phyloP scores from a whole-genome alignment of 2,888 invertebrate genomes.

The Drosophila siamana region DNA sequence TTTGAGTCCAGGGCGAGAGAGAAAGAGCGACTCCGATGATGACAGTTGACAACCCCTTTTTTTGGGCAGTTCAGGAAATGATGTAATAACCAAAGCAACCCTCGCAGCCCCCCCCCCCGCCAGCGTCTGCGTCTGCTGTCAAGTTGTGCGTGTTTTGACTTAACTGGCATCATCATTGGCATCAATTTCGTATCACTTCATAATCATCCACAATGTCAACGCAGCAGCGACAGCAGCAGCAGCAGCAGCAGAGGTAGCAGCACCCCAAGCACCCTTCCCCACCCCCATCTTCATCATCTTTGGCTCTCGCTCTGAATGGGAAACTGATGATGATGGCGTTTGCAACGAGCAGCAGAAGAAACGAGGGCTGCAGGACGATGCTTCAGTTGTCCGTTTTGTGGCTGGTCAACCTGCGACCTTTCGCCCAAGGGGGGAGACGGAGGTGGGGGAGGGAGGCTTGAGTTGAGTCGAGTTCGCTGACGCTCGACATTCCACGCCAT shows the following conservation, averaged over 20 bases:
- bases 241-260: slow-evolving; percentile 9
- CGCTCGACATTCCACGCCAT: slow-evolving; percentile 72
- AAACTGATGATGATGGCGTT: slow-evolving; percentile 19
- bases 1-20: slow-evolving; percentile 21
- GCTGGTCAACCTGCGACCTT: slow-evolving; percentile 54
- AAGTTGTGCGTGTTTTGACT: slow-evolving; percentile 71
- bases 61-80: slow-evolving; percentile 63
- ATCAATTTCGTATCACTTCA: slow-evolving; percentile 79
- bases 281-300: slow-evolving; percentile 8
- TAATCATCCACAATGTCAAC: slow-evolving; percentile 77
- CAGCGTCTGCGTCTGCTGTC: too few species aligned
- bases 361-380: background rate
- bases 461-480: background rate
- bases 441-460: background rate
- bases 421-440: background rate
- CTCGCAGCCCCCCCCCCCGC: slow-evolving; percentile 6
- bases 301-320: background rate
- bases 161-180: slow-evolving; percentile 76
- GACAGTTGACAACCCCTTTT: slow-evolving; percentile 58
- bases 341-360: background rate
- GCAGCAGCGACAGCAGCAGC: slow-evolving; percentile 10
- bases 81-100: slow-evolving; percentile 44
- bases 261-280: slow-evolving; percentile 12
- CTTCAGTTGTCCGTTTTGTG: slow-evolving; percentile 35
- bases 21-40: background rate